Conservation (phyloP, 2,888 invertebrate genomes). For the Ligdia adustata region DNA sequence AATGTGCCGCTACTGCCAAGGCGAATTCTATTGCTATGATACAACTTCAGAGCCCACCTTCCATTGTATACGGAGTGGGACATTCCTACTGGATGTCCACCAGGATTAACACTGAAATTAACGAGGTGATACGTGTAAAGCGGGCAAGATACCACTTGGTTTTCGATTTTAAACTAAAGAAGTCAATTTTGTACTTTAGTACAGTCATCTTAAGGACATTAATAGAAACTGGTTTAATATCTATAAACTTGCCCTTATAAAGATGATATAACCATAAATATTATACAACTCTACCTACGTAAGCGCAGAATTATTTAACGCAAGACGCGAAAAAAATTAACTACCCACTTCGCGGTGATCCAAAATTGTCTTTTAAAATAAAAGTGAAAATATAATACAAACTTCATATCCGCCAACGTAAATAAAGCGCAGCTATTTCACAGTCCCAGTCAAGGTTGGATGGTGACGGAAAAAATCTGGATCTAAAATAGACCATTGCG, state of each 20-base stretch:
- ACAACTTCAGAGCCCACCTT: constrained; percentile 65
- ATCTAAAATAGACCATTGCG: constrained; percentile 46
- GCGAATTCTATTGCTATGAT: constrained; percentile 74
- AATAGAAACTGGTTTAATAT: too few species aligned
- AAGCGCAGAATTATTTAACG: too few species aligned
- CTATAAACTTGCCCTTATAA: too few species aligned
- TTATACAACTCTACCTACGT: too few species aligned
- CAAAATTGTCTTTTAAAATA: constrained; percentile 29
- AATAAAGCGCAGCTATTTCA: constrained; percentile 44
- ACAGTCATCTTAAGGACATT: too few species aligned
- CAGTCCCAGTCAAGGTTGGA: constrained; percentile 46
- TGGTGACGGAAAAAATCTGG: constrained; percentile 44
- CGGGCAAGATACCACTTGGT: too few species aligned
- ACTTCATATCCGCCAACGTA: constrained; percentile 40
- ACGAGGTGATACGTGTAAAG: constrained; percentile 9
- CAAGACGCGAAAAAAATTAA: constrained; percentile 15
- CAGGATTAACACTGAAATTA: constrained; percentile 21
- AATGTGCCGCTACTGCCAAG: constrained; percentile 70
- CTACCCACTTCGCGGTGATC: constrained; percentile 25
- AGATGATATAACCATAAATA: too few species aligned
- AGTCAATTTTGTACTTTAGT: too few species aligned
- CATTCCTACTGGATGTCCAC: constrained; percentile 44
- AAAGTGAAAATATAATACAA: constrained; percentile 33
- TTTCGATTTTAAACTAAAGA: too few species aligned
- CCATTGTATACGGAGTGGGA: constrained; percentile 68